Conservation (phyloP, 2,888 invertebrate species). For the Aspidiotus rigidus region DNA sequence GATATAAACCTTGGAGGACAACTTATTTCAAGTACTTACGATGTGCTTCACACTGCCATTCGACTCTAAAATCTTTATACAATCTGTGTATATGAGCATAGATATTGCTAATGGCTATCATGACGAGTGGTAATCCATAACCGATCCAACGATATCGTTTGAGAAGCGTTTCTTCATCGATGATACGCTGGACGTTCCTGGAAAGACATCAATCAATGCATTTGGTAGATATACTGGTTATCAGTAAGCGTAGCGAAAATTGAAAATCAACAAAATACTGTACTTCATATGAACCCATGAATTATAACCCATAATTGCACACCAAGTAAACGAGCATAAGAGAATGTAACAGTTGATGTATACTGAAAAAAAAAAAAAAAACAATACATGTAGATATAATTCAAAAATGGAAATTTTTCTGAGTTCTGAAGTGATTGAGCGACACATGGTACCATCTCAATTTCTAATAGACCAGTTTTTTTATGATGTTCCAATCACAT, state of each 20-base stretch:
- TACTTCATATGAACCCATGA: background rate
- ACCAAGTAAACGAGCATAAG: background rate
- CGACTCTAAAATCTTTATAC: background rate
- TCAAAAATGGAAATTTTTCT: no score
- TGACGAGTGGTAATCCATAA: conserved; percentile 4
- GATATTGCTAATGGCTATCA: background rate
- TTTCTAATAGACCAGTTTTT: no score
- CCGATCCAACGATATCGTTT: background rate
- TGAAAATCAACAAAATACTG: background rate
- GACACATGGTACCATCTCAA: no score
- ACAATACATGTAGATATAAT: no score
- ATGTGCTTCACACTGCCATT: background rate
- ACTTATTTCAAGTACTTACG: background rate
- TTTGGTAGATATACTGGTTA: background rate
- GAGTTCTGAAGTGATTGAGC: no score
- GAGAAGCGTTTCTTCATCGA: no score
- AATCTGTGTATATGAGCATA: background rate
- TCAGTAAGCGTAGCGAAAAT: background rate
- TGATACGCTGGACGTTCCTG: no score
- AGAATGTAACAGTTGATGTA: background rate
- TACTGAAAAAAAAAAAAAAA: background rate
- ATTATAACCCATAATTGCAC: background rate
- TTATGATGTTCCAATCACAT: no score
- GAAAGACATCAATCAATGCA: background rate
- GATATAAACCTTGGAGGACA: no score